Evolutionary conservation across 2,797 vertebrate species (phyloP).

Genomic region (Sebastes iracundus): DNA sequence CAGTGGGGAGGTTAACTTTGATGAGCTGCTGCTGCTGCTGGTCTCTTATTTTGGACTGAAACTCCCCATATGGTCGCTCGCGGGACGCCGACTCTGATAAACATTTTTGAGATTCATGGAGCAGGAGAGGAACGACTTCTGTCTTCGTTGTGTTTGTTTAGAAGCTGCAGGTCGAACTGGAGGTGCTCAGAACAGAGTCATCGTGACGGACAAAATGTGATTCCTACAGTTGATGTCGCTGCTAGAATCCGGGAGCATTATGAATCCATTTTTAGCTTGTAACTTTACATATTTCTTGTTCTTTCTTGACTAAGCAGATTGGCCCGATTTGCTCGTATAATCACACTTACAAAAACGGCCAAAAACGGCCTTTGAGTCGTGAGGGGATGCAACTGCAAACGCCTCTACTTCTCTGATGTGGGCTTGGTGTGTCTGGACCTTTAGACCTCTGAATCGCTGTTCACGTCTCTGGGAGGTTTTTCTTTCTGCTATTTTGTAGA

Average conservation of each 20-base stretch:
- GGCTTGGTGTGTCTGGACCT: too few species aligned
- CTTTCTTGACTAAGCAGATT: too few species aligned
- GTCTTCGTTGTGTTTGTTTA: not conserved
- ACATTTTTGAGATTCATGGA: not conserved
- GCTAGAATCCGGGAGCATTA: too few species aligned
- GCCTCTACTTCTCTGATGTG: too few species aligned
- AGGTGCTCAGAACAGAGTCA: not conserved
- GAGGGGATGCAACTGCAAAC: too few species aligned
- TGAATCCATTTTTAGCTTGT: too few species aligned
- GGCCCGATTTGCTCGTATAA: too few species aligned
- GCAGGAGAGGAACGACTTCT: not conserved
- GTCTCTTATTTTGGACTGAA: not conserved
- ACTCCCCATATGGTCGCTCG: not conserved
- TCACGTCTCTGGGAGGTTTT: not conserved
- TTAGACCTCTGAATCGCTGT: not conserved
- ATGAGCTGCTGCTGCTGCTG: not conserved
- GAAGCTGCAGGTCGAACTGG: not conserved
- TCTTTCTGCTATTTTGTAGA: not conserved
- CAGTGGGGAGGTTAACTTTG: not conserved
- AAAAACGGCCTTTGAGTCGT: too few species aligned
- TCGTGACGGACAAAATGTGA: not conserved
- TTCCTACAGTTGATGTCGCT: too few species aligned
- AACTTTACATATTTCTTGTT: too few species aligned
- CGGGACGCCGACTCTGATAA: not conserved
- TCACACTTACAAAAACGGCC: too few species aligned